A percentile compares a stretch with the other conserved stretches of the same genome.
These are phyloP conservation scores for Drosophila robusta DNA, from an alignment of 2,888 invertebrate species.

Conservation along the genomic window DNA sequence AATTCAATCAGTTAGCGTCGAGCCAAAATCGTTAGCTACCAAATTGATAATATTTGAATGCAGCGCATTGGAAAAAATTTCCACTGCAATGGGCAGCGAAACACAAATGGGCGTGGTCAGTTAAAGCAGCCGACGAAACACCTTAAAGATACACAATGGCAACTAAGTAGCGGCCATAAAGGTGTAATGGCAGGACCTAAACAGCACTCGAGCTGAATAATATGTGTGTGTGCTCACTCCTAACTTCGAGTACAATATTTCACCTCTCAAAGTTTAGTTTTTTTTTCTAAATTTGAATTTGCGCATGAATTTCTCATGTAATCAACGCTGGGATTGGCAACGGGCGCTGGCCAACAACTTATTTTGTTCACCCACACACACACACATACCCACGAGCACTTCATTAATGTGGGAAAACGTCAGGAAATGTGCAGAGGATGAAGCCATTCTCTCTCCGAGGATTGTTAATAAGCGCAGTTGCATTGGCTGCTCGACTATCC, in stretches of 20 bases:
- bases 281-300: conserved; percentile 72
- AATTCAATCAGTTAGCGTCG: conserved; percentile 84
- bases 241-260: conserved; percentile 19
- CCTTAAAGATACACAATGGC: conserved; percentile 19
- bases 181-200: conserved; percentile 21
- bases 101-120: conserved; percentile 21
- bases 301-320: conserved; percentile 79
- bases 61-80: conserved; percentile 73
- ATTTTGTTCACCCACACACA: conserved; percentile 6
- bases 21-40: conserved; percentile 54
- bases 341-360: conserved; percentile 31
- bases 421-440: conserved; percentile 41
- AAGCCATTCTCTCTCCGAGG: conserved; percentile 54
- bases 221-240: neutral
- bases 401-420: conserved; percentile 70
- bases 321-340: conserved; percentile 60
- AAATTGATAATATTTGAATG: conserved; percentile 83
- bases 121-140: conserved; percentile 14
- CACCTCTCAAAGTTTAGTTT: conserved; percentile 18
- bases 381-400: conserved; percentile 59
- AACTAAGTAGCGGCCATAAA: neutral
- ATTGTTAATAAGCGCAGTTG: conserved; percentile 76
- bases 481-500: conserved; percentile 35
- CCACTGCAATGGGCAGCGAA: conserved; percentile 59
- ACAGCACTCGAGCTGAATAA: conserved; percentile 38